A percentile compares a stretch with the other conserved stretches of the same genome.
phyloP scores from a whole-genome alignment of 1,140 invertebrate genomes.

The Scylla paramamosain region DNA sequence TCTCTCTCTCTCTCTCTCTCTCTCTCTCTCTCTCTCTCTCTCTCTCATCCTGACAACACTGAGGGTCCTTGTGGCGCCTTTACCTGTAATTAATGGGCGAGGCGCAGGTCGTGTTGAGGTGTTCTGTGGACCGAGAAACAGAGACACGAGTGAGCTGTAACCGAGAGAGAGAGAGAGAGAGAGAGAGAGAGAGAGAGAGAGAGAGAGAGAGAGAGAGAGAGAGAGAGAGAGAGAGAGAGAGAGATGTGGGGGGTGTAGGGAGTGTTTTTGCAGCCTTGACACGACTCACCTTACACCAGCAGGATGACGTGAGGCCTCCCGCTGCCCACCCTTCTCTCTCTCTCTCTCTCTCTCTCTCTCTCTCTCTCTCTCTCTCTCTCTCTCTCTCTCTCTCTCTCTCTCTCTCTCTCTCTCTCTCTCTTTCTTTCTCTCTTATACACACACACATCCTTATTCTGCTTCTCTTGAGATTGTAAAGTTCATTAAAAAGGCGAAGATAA shows the following conservation, averaged over 20 bases:
- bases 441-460: neutral
- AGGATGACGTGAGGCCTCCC: neutral
- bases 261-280: neutral
- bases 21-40: neutral
- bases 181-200: too few relatives aligned
- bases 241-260: neutral
- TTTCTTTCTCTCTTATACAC: neutral
- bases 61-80: neutral
- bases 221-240: too few relatives aligned
- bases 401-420: slow-evolving; percentile 17
- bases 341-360: slow-evolving; percentile 61
- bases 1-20: neutral
- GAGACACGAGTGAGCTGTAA: too few relatives aligned
- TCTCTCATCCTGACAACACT: too few relatives aligned
- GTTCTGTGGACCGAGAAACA: too few relatives aligned
- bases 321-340: neutral
- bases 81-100: neutral
- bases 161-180: too few relatives aligned
- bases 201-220: too few relatives aligned
- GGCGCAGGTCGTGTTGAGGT: too few relatives aligned
- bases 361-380: slow-evolving; percentile 63
- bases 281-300: neutral
- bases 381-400: slow-evolving; percentile 60
- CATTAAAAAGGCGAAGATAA: too few relatives aligned
- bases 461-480: too few relatives aligned